These are phyloP conservation scores for Dolichoris vasculosae DNA, from an alignment of 1,140 invertebrate species.

Conservation along the genomic window DNA sequence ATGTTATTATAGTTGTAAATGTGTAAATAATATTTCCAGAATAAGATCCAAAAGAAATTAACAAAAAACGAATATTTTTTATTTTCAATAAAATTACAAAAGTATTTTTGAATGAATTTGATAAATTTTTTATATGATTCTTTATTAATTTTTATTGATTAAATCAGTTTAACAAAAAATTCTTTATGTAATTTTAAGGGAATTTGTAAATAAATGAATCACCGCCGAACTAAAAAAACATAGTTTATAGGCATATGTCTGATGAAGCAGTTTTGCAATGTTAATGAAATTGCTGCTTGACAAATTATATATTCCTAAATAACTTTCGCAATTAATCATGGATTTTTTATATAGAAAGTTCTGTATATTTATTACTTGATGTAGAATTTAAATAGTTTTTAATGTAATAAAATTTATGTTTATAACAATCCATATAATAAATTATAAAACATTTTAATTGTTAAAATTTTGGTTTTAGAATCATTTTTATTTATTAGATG, in stretches of 20 bases:
- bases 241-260: neutral
- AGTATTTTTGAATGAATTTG: no score
- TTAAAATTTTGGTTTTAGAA: no score
- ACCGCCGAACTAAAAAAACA: neutral
- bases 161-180: neutral
- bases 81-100: neutral
- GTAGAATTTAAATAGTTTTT: no score
- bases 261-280: neutral
- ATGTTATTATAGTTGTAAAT: neutral
- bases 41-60: neutral
- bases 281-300: neutral
- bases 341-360: neutral
- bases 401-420: no score
- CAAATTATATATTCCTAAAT: neutral
- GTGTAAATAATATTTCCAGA: neutral
- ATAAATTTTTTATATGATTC: neutral
- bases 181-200: neutral
- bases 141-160: no score
- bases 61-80: neutral
- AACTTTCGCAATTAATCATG: neutral
- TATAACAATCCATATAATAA: no score
- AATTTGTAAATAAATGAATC: neutral
- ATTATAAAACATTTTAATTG: no score
- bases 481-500: no score
- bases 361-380: no score